Percentiles rank a stretch among this genome's conserved stretches.
These are phyloP conservation scores for Ophonus ardosiacus DNA, from an alignment of 2,888 invertebrate genomes.

Conservation along the genomic window DNA sequence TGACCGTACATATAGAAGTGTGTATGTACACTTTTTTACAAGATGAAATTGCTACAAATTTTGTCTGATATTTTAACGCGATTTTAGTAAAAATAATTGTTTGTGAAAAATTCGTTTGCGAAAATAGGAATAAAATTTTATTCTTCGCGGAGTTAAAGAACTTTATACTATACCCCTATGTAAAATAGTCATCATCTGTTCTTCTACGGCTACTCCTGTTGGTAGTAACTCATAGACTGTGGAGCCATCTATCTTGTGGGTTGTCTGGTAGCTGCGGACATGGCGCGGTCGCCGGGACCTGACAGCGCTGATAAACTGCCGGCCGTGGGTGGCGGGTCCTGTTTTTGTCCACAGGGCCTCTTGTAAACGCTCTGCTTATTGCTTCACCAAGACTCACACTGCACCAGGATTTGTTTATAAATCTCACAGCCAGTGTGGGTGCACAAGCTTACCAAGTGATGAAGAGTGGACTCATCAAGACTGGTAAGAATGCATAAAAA, in stretches of 20 bases:
- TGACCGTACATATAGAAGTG: too few relatives aligned
- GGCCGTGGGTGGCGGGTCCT: constrained; percentile 73
- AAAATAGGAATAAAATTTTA: too few relatives aligned
- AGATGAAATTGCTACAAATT: too few relatives aligned
- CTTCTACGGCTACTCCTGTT: neutral
- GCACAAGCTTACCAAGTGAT: neutral
- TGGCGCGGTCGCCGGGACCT: constrained; percentile 61
- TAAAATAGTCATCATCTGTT: neutral
- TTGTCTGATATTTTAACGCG: too few relatives aligned
- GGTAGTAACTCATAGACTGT: neutral
- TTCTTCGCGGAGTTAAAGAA: too few relatives aligned
- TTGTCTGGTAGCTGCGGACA: constrained; percentile 2
- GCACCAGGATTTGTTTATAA: constrained; percentile 46
- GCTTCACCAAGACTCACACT: constrained; percentile 59
- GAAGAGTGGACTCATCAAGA: neutral
- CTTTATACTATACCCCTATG: too few relatives aligned
- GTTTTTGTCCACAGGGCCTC: constrained; percentile 62
- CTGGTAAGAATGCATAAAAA: neutral
- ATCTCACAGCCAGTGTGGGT: constrained; percentile 1
- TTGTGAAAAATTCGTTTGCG: too few relatives aligned
- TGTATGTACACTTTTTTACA: too few relatives aligned
- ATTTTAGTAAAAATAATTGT: too few relatives aligned
- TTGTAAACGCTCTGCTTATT: constrained; percentile 62
- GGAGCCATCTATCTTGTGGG: neutral
- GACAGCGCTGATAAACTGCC: constrained; percentile 74